These are phyloP conservation scores for Drosophila malerkotliana DNA, from an alignment of 1,140 invertebrate species.

Conservation along the genomic window DNA sequence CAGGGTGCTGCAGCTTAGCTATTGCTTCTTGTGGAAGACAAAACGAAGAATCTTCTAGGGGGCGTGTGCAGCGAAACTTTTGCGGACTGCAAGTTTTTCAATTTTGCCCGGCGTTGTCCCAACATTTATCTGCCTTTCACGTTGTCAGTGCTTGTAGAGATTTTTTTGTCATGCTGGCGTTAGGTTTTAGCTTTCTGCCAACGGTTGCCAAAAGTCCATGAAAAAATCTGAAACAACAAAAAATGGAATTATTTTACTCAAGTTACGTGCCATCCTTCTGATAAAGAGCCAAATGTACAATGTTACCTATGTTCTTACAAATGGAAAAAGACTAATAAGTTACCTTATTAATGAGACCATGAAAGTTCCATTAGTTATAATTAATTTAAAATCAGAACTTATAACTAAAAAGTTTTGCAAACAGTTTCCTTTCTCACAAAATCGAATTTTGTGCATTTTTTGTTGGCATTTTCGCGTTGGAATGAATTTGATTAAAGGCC, in stretches of 20 bases:
- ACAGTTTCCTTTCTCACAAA: not conserved
- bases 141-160: constrained; percentile 41
- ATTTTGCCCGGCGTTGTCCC: constrained; percentile 45
- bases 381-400: not conserved
- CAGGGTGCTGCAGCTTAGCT: constrained; percentile 1
- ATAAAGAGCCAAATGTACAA: no score
- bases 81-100: constrained; percentile 67
- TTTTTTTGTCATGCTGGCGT: constrained; percentile 10
- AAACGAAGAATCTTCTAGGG: not conserved
- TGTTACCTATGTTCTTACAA: not conserved
- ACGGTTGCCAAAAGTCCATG: constrained; percentile 33
- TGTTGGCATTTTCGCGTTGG: constrained; percentile 34
- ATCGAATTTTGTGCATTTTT: constrained; percentile 10
- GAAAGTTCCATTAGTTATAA: not conserved
- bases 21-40: constrained; percentile 8
- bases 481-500: constrained; percentile 60
- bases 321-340: not conserved
- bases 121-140: constrained; percentile 55
- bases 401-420: not conserved
- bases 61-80: constrained; percentile 64
- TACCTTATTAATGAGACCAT: not conserved
- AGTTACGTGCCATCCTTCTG: constrained; percentile 11
- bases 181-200: constrained; percentile 27
- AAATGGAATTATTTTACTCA: constrained; percentile 38
- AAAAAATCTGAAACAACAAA: constrained; percentile 1